phyloP scores from a whole-genome alignment of 2,888 invertebrate genomes.

The Oscheius myriophilus region DNA sequence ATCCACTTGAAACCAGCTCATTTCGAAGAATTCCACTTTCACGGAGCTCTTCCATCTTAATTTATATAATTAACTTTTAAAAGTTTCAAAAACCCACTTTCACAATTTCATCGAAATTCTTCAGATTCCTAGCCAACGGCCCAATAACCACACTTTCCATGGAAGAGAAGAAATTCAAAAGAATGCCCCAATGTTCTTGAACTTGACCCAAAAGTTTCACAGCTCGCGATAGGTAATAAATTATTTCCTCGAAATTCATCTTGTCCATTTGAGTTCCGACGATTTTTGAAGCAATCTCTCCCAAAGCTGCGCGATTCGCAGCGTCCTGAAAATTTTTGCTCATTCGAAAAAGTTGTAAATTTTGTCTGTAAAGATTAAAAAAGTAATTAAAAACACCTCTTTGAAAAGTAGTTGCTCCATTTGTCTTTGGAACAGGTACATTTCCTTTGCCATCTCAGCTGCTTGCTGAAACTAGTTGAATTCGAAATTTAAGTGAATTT shows the following conservation, averaged over 20 bases:
- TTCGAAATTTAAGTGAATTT: too few relatives aligned
- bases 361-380: too few relatives aligned
- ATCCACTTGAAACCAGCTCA: background rate
- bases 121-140: background rate
- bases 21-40: background rate
- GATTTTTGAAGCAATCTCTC: background rate
- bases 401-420: background rate
- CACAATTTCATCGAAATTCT: constrained; percentile 4
- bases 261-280: background rate
- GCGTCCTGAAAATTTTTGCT: too few relatives aligned
- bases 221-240: constrained; percentile 1
- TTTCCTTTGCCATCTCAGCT: constrained; percentile 9
- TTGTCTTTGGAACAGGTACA: background rate
- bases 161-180: constrained; percentile 4
- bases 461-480: background rate
- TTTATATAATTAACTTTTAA: background rate
- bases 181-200: background rate
- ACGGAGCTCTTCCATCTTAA: background rate
- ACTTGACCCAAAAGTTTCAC: background rate
- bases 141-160: constrained; percentile 3
- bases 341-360: too few relatives aligned
- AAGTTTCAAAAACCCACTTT: background rate
- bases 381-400: background rate
- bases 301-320: background rate
- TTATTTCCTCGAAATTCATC: constrained; percentile 1